Evolutionary conservation across 2,888 invertebrate genomes (phyloP).

Genomic region (Erebia epiphron): DNA sequence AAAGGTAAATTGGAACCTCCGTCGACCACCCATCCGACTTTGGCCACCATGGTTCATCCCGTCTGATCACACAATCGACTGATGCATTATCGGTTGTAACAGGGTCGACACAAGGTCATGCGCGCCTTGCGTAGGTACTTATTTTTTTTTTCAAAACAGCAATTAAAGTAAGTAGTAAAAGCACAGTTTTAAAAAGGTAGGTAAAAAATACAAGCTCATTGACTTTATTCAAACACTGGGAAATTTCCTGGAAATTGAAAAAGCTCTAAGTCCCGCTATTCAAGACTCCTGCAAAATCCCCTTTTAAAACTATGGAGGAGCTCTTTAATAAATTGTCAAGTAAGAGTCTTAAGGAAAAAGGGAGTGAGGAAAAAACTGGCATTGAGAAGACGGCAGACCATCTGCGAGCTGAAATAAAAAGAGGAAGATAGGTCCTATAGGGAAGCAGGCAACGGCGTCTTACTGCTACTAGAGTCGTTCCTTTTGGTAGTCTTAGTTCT

Average conservation of each 20-base stretch:
- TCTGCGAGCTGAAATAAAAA: conserved; percentile 35
- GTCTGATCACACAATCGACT: no score
- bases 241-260: background rate
- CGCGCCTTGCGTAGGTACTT: no score
- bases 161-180: no score
- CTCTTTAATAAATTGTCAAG: conserved; percentile 37
- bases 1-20: no score
- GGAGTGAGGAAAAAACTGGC: conserved; percentile 30
- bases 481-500: conserved; percentile 3
- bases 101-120: no score
- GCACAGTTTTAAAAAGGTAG: no score
- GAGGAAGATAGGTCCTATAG: conserved; percentile 32
- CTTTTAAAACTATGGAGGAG: conserved; percentile 24
- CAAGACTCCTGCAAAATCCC: conserved; percentile 9
- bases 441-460: conserved; percentile 13
- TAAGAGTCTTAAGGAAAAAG: conserved; percentile 36
- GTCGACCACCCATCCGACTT: no score
- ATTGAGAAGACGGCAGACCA: conserved; percentile 36
- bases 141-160: no score
- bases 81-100: no score
- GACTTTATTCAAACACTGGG: background rate
- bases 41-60: no score
- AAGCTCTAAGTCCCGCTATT: conserved; percentile 3
- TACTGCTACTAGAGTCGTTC: conserved; percentile 20
- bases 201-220: background rate